Percentiles rank a stretch among this genome's conserved stretches.
Evolutionary conservation across 2,797 vertebrate species (phyloP).

Genomic region (Taeniopygia guttata): DNA sequence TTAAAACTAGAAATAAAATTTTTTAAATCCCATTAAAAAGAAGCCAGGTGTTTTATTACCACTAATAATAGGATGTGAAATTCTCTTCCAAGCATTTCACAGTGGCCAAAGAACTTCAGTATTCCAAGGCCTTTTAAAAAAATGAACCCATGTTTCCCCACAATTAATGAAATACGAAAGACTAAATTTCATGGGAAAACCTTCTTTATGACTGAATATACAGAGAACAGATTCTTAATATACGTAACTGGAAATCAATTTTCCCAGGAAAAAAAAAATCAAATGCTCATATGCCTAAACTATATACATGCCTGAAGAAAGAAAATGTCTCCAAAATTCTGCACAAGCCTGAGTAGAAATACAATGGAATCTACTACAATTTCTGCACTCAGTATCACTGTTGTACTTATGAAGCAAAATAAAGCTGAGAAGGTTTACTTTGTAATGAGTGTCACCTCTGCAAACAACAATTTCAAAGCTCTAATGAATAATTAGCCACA

Average conservation of each 20-base stretch:
- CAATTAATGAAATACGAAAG: neutral
- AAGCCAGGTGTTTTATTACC: neutral
- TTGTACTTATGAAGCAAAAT: neutral
- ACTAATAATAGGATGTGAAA: neutral
- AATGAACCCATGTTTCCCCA: neutral
- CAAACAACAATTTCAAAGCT: constrained; percentile 12
- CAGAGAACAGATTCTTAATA: neutral
- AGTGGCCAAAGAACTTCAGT: neutral
- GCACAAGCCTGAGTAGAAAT: neutral
- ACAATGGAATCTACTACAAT: neutral
- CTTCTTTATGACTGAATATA: neutral
- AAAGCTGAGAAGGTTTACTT: neutral
- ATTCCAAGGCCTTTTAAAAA: neutral
- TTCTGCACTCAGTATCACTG: neutral
- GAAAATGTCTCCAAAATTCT: neutral
- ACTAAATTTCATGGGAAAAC: neutral
- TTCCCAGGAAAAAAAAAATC: neutral
- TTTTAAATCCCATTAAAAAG: neutral
- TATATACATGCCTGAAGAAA: neutral
- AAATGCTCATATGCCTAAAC: neutral
- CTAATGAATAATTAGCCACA: constrained; percentile 14
- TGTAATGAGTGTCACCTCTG: neutral
- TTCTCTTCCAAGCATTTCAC: neutral
- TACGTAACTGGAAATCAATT: neutral
- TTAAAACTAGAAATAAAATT: neutral